A percentile compares a stretch with the other conserved stretches of the same genome.
Evolutionary conservation across 2,113 vertebrate species (phyloP).

Genomic region (Nansenia antarctica): DNA sequence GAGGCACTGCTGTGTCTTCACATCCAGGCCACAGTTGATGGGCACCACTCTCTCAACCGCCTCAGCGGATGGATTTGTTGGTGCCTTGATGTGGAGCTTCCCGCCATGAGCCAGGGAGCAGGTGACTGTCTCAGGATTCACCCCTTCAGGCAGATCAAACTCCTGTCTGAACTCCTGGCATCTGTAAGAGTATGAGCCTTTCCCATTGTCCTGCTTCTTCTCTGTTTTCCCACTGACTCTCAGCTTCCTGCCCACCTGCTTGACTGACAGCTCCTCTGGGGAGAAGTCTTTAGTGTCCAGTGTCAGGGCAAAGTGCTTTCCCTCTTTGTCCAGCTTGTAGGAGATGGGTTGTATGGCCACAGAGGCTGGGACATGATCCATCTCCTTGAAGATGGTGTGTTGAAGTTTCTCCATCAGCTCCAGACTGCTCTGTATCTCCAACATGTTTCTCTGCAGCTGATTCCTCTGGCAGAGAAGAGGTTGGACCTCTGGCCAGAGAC

Average conservation of each 20-base stretch:
- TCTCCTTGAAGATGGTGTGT: constrained; percentile 8
- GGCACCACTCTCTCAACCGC: constrained; percentile 5
- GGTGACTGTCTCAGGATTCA: constrained; percentile 26
- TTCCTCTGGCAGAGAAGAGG: constrained; percentile 11
- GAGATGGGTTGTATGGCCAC: neutral
- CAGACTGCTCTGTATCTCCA: constrained; percentile 15
- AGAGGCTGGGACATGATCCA: neutral
- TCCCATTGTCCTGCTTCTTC: constrained; percentile 28
- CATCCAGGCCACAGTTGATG: constrained; percentile 10
- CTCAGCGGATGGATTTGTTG: constrained; percentile 2
- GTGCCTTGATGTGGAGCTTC: constrained; percentile 49
- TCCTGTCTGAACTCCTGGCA: constrained; percentile 29
- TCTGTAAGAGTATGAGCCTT: constrained; percentile 28
- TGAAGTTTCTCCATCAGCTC: constrained; percentile 10
- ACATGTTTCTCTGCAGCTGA: constrained; percentile 13
- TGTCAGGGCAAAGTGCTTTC: constrained; percentile 19
- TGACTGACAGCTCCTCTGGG: constrained; percentile 31
- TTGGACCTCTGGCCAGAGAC: constrained; percentile 19
- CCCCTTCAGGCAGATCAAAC: constrained; percentile 32
- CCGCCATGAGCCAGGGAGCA: constrained; percentile 39
- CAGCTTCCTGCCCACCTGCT: constrained; percentile 33
- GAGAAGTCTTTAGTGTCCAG: constrained; percentile 38
- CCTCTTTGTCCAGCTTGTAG: constrained; percentile 14
- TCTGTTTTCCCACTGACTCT: constrained; percentile 25
- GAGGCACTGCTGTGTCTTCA: neutral